phyloP scores from a whole-genome alignment of 2,113 vertebrate genomes.

The Trematocara stigmaticum region DNA sequence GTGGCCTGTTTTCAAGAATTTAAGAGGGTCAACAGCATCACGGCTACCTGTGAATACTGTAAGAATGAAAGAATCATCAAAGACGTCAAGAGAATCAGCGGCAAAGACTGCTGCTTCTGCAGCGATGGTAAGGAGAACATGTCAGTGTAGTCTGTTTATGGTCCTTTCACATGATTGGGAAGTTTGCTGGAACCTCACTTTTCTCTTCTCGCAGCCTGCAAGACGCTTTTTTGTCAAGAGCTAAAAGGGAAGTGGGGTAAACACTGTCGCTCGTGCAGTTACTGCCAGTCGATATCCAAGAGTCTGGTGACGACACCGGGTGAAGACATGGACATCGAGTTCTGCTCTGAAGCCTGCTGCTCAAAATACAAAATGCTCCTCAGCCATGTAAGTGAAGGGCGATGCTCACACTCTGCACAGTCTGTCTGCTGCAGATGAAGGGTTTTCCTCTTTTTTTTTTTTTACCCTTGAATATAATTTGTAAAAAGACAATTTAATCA shows the following conservation, averaged over 20 bases:
- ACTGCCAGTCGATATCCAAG: conserved; percentile 81
- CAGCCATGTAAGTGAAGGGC: conserved; percentile 72
- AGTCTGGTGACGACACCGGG: conserved; percentile 74
- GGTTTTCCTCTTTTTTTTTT: fast-evolving
- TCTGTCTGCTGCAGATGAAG: not conserved
- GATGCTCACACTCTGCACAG: not conserved
- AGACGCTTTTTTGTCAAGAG: conserved; percentile 81
- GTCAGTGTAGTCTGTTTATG: not conserved
- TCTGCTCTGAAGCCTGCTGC: conserved; percentile 87
- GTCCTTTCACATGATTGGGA: fast-evolving
- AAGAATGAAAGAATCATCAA: conserved; percentile 81
- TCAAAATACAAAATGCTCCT: conserved; percentile 79
- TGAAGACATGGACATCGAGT: conserved; percentile 75
- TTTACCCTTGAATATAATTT: fast-evolving
- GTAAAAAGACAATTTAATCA: fast-evolving
- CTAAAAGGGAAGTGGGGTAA: conserved; percentile 82
- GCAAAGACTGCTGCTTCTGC: conserved; percentile 83
- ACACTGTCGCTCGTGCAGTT: conserved; percentile 83
- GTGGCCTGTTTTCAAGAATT: conserved; percentile 84
- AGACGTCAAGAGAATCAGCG: conserved; percentile 79
- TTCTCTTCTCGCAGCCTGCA: conserved; percentile 76
- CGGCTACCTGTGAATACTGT: conserved; percentile 85
- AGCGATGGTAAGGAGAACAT: conserved; percentile 79
- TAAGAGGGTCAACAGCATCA: conserved; percentile 79
- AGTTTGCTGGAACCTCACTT: not conserved